A percentile compares a stretch with the other conserved stretches of the same genome.
phyloP scores from a whole-genome alignment of 2,888 invertebrate genomes.

The Drosophila bunnanda region DNA sequence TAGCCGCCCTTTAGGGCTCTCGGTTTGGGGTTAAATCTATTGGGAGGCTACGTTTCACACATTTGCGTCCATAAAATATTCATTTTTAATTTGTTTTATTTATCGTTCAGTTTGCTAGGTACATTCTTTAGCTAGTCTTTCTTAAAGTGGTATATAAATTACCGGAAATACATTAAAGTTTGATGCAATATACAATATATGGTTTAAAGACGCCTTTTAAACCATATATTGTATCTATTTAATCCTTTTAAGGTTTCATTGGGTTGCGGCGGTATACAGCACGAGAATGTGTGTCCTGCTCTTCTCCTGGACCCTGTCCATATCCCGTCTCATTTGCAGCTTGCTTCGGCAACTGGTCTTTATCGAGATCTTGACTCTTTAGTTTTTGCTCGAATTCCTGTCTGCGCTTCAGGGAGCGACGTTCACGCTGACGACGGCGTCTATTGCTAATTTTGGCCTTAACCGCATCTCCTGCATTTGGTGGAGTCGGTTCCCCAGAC shows the following conservation, averaged over 20 bases:
- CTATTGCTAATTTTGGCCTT: not conserved
- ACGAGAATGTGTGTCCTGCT: not conserved
- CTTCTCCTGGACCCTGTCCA: not conserved
- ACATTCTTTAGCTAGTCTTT: not conserved
- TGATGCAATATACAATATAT: too few species aligned
- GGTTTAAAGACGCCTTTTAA: not conserved
- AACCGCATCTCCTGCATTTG: not conserved
- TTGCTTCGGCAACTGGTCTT: not conserved
- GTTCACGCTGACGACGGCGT: not conserved
- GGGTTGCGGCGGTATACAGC: not conserved
- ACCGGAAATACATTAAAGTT: not conserved
- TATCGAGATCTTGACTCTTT: not conserved
- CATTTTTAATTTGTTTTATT: conserved; percentile 42
- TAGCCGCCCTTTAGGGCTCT: conserved; percentile 3
- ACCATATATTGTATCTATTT: too few species aligned
- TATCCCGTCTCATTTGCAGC: not conserved
- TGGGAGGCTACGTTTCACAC: conserved; percentile 46
- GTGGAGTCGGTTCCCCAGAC: not conserved
- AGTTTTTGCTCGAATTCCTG: not conserved
- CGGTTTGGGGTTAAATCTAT: conserved; percentile 4
- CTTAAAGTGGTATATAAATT: not conserved
- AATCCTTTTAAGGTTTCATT: not conserved
- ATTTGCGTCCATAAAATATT: conserved; percentile 52
- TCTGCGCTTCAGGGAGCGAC: not conserved
- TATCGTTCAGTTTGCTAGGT: conserved; percentile 18